Evolutionary conservation across 2,113 vertebrate species (phyloP).

Genomic region (Dasyurus viverrinus): DNA sequence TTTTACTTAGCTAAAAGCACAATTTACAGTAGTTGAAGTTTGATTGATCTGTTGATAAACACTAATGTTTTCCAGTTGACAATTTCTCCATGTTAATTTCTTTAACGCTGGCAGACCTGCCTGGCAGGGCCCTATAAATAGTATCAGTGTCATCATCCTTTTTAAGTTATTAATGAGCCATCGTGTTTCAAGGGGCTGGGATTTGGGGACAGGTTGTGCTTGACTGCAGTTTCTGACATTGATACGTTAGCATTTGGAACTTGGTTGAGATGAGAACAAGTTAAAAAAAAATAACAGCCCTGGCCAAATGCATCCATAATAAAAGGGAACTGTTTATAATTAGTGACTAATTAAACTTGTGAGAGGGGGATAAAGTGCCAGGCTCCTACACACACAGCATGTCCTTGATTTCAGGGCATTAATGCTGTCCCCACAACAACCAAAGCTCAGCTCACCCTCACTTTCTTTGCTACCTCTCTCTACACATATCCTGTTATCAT

Average conservation of each 20-base stretch:
- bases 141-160: conserved; percentile 85
- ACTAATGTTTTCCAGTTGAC: conserved; percentile 89
- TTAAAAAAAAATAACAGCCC: conserved; percentile 37
- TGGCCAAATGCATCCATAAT: conserved; percentile 78
- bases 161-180: conserved; percentile 90
- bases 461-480: conserved; percentile 74
- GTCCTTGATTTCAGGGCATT: conserved; percentile 59
- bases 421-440: conserved; percentile 40
- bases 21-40: conserved; percentile 87
- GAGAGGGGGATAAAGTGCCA: conserved; percentile 52
- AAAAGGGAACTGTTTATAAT: conserved; percentile 78
- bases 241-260: conserved; percentile 84
- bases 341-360: conserved; percentile 81
- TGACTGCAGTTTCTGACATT: conserved; percentile 87
- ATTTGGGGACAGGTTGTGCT: conserved; percentile 86
- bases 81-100: conserved; percentile 89
- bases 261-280: conserved; percentile 75
- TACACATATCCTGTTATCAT: conserved; percentile 60
- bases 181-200: conserved; percentile 85
- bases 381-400: conserved; percentile 36
- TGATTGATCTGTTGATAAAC: conserved; percentile 91
- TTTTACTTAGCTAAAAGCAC: conserved; percentile 87
- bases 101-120: conserved; percentile 86
- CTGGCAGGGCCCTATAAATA: conserved; percentile 87
- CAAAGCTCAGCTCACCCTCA: conserved; percentile 41